Percentiles rank a stretch among this genome's conserved stretches.
Conservation (phyloP, 2,888 invertebrate genomes). For the Diarsia rubi region DNA sequence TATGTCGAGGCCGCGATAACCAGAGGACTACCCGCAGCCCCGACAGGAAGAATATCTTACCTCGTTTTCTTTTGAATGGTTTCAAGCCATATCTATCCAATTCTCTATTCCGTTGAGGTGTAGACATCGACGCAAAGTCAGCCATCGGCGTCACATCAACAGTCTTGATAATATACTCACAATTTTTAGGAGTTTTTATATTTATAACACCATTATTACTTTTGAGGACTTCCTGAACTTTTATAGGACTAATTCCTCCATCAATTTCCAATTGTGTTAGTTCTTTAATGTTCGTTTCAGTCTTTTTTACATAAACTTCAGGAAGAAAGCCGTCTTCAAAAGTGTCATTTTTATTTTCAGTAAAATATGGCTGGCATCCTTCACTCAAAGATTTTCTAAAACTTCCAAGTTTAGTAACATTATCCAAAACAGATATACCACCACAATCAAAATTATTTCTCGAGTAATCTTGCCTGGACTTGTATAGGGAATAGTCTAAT, state of each 20-base stretch:
- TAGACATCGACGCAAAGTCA: slow-evolving; percentile 90
- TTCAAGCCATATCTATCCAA: slow-evolving; percentile 93
- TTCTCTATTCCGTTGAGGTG: slow-evolving; percentile 90
- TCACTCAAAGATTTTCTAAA: slow-evolving; percentile 48
- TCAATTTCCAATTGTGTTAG: neutral
- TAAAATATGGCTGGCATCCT: slow-evolving; percentile 28
- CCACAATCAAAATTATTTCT: slow-evolving; percentile 73
- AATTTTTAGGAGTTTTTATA: slow-evolving; percentile 82
- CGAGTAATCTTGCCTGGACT: slow-evolving; percentile 72
- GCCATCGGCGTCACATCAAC: slow-evolving; percentile 90
- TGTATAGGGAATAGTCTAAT: slow-evolving; percentile 91
- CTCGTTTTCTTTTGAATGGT: slow-evolving; percentile 92
- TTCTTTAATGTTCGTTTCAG: slow-evolving; percentile 9
- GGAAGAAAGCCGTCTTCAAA: slow-evolving; percentile 51
- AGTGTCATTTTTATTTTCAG: slow-evolving; percentile 26
- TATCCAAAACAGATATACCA: slow-evolving; percentile 74
- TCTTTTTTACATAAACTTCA: slow-evolving; percentile 53
- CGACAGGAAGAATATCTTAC: slow-evolving; percentile 75
- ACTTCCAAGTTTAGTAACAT: slow-evolving; percentile 58
- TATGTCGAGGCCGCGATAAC: no score
- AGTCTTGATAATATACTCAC: slow-evolving; percentile 89
- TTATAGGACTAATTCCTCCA: slow-evolving; percentile 24
- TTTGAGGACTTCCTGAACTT: slow-evolving; percentile 20
- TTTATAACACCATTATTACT: slow-evolving; percentile 51
- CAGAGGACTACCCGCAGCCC: no score